Base-by-base conservation (phyloP, 2,888 invertebrate species). In the Leptinotarsa haldemani region DNA sequence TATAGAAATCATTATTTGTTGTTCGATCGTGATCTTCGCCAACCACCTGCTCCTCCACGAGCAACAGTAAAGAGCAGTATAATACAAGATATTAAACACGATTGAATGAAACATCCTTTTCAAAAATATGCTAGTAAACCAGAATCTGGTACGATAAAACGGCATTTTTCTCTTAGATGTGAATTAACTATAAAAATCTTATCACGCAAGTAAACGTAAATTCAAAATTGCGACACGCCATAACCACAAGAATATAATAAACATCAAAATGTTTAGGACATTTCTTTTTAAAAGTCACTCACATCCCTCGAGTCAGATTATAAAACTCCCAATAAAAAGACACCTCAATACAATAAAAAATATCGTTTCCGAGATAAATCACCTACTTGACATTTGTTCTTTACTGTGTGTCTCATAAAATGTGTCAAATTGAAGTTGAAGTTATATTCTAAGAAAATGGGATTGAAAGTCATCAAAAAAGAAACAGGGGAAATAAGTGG, bases 231-330 rank as follows among this genome's bases (percentile, higher is more conserved):
- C 83, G 71, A 75, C 78, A 77, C 75, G 78, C 79, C 79, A 83
- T 84, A 84, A 85, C 83, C 81, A 78, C 82, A 80, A 82, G 81
- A 84, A 84, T 84, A 85, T 85, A 84, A 85, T 83, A 85, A 85
- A 84, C 83, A 84, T 81, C 83, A 83, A 80, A 82, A 82, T 80
- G 83, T 83, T 82, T 81, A 82, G 81, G 80, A 83, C 83, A 81
- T 83, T 84, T 83, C 83, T 83, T 84, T 84, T 84, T 84, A 84
- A 84, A 84, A 85, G 84, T 84, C 84, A 80, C 83, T 82, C 74
- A 30, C 79, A 75, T 82, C 81, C 80, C 82, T 78, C 82, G 82
- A 80, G 82, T 82, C 81, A 83, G 84, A 84, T 85, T 84, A 84
- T 85, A 85, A 85, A 85, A 83, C 82, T 79, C 80, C 83, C 80